These are phyloP conservation scores for Orbicella faveolata DNA, from an alignment of 64 coral and sea anemone genomes.

Conservation along the genomic window DNA sequence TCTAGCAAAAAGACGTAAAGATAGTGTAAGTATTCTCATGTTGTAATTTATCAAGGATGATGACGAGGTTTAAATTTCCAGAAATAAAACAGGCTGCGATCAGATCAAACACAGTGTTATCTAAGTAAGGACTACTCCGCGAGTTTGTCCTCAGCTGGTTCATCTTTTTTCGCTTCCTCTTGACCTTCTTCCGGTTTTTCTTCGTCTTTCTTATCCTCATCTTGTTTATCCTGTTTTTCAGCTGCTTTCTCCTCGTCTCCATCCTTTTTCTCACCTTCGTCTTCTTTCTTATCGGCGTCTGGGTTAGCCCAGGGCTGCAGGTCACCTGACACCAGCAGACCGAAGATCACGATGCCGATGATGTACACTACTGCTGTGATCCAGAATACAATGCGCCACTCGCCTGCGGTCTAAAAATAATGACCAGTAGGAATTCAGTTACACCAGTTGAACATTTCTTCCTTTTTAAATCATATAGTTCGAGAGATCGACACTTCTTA, in stretches of 20 bases:
- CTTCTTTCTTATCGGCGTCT: constrained; percentile 23
- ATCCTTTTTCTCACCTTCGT: constrained; percentile 48
- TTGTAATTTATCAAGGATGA: background rate
- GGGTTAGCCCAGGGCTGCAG: constrained; percentile 84
- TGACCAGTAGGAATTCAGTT: background rate
- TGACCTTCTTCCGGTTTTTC: constrained; percentile 58
- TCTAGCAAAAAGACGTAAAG: too few species aligned
- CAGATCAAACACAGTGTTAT: background rate
- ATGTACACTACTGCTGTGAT: constrained; percentile 93
- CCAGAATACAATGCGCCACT: constrained; percentile 99
- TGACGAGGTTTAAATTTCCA: background rate
- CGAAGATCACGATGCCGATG: constrained; percentile 86
- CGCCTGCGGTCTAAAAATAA: constrained; percentile 74
- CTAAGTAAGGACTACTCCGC: constrained; percentile 25
- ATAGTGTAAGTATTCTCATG: background rate
- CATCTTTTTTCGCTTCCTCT: constrained; percentile 40
- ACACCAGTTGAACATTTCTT: background rate
- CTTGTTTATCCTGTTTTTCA: constrained; percentile 42
- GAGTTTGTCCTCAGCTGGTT: constrained; percentile 46
- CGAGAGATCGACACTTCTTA: too few species aligned
- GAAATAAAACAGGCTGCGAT: background rate
- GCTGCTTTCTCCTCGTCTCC: constrained; percentile 46
- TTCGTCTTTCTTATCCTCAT: constrained; percentile 50
- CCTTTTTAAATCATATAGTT: too few species aligned
- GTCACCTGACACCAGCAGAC: constrained; percentile 83